phyloP scores from a whole-genome alignment of 2,113 vertebrate species.

The Gracilinanus agilis region DNA sequence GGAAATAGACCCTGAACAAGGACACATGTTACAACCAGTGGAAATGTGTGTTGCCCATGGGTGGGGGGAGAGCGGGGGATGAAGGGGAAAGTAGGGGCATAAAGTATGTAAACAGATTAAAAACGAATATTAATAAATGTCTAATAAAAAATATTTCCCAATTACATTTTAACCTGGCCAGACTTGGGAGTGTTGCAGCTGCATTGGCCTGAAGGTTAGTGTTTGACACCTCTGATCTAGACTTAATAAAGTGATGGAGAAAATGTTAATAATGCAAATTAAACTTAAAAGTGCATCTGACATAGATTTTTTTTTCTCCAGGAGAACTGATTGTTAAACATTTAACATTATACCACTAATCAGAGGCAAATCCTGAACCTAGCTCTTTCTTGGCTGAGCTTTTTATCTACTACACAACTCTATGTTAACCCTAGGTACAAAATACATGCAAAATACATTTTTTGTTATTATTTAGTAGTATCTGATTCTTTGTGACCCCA shows the following conservation, averaged over 20 bases:
- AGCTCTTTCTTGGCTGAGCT: not conserved
- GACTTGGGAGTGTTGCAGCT: not conserved
- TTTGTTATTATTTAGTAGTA: too few species aligned
- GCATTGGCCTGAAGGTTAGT: not conserved
- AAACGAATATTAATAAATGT: too few species aligned
- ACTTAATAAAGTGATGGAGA: not conserved
- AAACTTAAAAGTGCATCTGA: not conserved
- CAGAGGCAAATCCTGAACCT: not conserved
- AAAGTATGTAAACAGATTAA: too few species aligned
- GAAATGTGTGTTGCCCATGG: too few species aligned
- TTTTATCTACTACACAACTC: not conserved
- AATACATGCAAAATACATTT: not conserved
- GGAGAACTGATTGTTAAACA: not conserved
- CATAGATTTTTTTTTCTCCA: not conserved
- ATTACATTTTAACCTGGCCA: not conserved
- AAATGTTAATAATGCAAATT: not conserved
- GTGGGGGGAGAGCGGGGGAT: too few species aligned
- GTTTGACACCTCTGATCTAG: not conserved
- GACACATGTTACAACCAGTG: too few species aligned
- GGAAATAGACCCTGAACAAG: too few species aligned
- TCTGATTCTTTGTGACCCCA: too few species aligned
- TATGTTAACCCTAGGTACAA: not conserved
- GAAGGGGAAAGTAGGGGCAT: too few species aligned
- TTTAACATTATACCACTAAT: not conserved
- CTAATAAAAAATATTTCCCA: conserved; percentile 2